These are phyloP conservation scores for Kryptolebias marmoratus DNA, from an alignment of 2,113 vertebrate species.

Conservation along the genomic window DNA sequence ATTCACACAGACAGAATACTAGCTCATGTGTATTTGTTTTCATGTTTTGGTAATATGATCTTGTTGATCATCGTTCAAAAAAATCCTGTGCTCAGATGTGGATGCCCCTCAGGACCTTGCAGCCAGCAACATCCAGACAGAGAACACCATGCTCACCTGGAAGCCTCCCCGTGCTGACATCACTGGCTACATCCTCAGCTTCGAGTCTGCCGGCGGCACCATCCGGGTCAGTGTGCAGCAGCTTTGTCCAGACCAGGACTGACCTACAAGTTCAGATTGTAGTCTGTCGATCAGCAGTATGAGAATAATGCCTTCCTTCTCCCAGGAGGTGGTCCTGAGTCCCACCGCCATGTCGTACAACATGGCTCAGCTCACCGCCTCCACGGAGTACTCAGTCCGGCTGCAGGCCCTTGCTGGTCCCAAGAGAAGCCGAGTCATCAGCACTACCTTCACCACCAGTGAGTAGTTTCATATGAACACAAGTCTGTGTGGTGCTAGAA, in stretches of 20 bases:
- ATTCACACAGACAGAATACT: no score
- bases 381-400: conserved; percentile 86
- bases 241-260: no score
- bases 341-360: conserved; percentile 89
- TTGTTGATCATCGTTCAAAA: no score
- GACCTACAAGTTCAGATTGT: no score
- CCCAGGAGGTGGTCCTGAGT: conserved; percentile 88
- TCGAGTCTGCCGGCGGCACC: conserved; percentile 86
- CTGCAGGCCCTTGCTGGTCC: conserved; percentile 88
- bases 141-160: conserved; percentile 90
- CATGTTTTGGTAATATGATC: no score
- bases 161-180: conserved; percentile 87
- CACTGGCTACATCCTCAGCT: conserved; percentile 91
- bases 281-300: not conserved
- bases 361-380: conserved; percentile 87
- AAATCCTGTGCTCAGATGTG: conserved; percentile 78
- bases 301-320: not conserved
- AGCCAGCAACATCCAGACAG: conserved; percentile 89
- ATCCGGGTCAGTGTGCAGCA: conserved; percentile 82
- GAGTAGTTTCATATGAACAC: conserved; percentile 56
- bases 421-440: conserved; percentile 86
- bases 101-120: conserved; percentile 89
- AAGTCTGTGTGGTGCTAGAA: not conserved
- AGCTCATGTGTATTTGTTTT: no score
- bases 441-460: conserved; percentile 90